Evolutionary conservation across 1,140 invertebrate genomes (phyloP).

Genomic region (Chionoecetes opilio): DNA sequence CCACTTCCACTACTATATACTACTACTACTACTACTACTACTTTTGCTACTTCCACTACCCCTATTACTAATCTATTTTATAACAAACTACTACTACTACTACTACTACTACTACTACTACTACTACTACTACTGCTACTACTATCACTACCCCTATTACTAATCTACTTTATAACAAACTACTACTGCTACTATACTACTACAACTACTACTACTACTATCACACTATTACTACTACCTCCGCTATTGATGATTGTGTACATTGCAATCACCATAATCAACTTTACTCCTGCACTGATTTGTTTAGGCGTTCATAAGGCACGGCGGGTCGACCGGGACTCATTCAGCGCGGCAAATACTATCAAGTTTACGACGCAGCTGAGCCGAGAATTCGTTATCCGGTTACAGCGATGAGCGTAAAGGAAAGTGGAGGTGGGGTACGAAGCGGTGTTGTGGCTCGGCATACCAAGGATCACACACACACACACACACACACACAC

Average conservation of each 20-base stretch:
- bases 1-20: too few relatives aligned
- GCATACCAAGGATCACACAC: not conserved
- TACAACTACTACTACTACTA: not conserved
- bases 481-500: not conserved
- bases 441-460: not conserved
- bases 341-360: not conserved
- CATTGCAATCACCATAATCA: too few relatives aligned
- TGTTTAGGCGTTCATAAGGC: not conserved
- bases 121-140: not conserved
- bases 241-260: too few relatives aligned
- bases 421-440: constrained; percentile 7
- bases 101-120: not conserved
- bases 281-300: too few relatives aligned
- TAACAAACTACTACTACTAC: not conserved
- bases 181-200: not conserved
- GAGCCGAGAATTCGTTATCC: not conserved
- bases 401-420: not conserved
- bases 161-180: too few relatives aligned
- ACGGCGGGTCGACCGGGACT: not conserved
- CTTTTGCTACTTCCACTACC: too few relatives aligned
- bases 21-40: too few relatives aligned
- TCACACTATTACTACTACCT: too few relatives aligned
- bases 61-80: not conserved
- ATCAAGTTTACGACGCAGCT: not conserved
- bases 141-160: not conserved